Percentiles rank a stretch among this genome's conserved stretches.
phyloP scores from a whole-genome alignment of 2,797 vertebrate genomes.

The Pogoniulus pusillus region DNA sequence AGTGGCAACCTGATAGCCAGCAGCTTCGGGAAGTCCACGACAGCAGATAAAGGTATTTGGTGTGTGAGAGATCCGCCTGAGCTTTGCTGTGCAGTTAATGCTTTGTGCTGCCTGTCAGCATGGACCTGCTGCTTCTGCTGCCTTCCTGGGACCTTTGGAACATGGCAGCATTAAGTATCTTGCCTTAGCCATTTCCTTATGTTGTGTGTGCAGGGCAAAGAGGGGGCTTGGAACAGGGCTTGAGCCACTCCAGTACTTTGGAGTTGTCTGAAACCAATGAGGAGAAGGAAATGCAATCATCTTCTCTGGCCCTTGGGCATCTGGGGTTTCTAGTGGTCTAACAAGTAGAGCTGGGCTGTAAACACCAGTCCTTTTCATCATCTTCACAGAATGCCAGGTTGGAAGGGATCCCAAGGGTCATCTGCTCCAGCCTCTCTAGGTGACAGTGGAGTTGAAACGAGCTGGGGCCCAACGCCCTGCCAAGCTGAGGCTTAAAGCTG shows the following conservation, averaged over 20 bases:
- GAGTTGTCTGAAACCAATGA: not conserved
- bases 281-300: not conserved
- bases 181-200: not conserved
- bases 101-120: not conserved
- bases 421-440: too few species aligned
- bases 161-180: not conserved
- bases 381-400: too few species aligned
- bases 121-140: not conserved
- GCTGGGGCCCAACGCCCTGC: too few species aligned
- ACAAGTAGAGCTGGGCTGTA: not conserved
- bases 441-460: too few species aligned
- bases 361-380: not conserved
- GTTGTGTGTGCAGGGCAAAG: not conserved
- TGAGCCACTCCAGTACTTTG: not conserved
- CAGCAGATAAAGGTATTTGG: conserved; percentile 88
- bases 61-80: not conserved
- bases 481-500: too few species aligned
- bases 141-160: not conserved
- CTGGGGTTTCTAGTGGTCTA: not conserved
- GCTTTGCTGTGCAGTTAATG: not conserved
- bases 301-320: not conserved
- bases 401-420: too few species aligned
- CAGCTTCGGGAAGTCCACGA: conserved; percentile 97
- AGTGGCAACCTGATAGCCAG: conserved; percentile 96
- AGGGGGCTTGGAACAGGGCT: not conserved